Conservation (phyloP, 2,888 invertebrate species). For the Polyommatus icarus region DNA sequence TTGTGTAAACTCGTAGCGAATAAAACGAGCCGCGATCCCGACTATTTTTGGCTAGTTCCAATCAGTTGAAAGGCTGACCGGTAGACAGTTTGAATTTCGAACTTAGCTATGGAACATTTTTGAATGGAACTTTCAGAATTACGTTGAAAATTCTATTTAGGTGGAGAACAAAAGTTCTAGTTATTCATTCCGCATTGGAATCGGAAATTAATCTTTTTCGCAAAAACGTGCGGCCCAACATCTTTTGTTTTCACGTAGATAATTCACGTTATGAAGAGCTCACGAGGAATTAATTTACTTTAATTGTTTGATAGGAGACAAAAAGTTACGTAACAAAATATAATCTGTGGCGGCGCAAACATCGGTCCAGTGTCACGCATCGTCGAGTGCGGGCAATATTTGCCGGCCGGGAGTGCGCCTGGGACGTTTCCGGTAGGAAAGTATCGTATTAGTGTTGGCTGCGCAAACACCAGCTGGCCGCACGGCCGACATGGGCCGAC, state of each 20-base stretch:
- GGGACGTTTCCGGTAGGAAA: constrained; percentile 76
- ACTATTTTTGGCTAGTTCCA: background rate
- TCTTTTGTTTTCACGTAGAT: background rate
- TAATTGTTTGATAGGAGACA: background rate
- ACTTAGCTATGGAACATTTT: background rate
- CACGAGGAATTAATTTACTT: no score
- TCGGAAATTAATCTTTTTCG: background rate
- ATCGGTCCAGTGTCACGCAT: constrained; percentile 61
- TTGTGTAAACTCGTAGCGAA: background rate
- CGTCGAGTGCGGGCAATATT: constrained; percentile 74
- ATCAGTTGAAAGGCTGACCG: constrained; percentile 2
- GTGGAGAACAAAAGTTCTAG: background rate
- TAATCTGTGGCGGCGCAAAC: background rate
- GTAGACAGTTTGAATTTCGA: constrained; percentile 19
- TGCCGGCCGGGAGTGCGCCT: constrained; percentile 60
- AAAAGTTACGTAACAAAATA: background rate
- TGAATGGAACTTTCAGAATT: background rate
- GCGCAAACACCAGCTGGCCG: constrained; percentile 76
- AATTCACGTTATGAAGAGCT: no score
- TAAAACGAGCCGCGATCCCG: background rate
- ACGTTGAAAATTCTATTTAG: background rate
- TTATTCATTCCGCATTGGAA: background rate
- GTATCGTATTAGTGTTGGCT: constrained; percentile 77
- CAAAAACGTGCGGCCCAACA: background rate
- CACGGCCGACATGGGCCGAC: constrained; percentile 59